Evolutionary conservation across 2,113 vertebrate species (phyloP).

Genomic region (Anser cygnoides): DNA sequence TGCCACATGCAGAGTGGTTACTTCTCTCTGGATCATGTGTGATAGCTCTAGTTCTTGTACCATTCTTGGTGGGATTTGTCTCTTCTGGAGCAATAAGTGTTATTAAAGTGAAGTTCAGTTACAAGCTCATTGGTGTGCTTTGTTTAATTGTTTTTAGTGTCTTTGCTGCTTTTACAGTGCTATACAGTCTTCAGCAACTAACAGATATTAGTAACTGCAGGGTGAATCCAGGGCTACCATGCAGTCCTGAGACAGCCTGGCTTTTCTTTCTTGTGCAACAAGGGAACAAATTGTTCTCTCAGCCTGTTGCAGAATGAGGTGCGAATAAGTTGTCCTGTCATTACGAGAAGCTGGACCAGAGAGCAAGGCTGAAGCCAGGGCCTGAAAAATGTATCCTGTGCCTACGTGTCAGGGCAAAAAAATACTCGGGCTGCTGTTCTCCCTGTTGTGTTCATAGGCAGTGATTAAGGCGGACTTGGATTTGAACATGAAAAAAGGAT

Average conservation of each 20-base stretch:
- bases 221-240: not conserved
- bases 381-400: conserved; percentile 4
- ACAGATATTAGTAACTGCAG: not conserved
- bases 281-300: conserved; percentile 53
- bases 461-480: not conserved
- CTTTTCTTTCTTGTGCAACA: not conserved
- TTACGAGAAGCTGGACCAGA: conserved; percentile 9
- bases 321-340: not conserved
- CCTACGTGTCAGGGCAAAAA: not conserved
- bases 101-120: not conserved
- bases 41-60: not conserved
- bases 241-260: not conserved
- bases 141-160: not conserved
- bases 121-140: not conserved
- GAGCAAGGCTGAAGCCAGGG: not conserved
- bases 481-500: not conserved
- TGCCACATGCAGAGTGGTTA: not conserved
- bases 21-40: not conserved
- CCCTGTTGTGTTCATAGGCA: not conserved
- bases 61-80: not conserved
- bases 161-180: not conserved
- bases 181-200: not conserved
- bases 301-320: conserved; percentile 32
- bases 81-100: not conserved
- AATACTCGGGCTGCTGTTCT: not conserved